Conservation (phyloP, 2,113 vertebrate species). For the Lagenorhynchus albirostris region DNA sequence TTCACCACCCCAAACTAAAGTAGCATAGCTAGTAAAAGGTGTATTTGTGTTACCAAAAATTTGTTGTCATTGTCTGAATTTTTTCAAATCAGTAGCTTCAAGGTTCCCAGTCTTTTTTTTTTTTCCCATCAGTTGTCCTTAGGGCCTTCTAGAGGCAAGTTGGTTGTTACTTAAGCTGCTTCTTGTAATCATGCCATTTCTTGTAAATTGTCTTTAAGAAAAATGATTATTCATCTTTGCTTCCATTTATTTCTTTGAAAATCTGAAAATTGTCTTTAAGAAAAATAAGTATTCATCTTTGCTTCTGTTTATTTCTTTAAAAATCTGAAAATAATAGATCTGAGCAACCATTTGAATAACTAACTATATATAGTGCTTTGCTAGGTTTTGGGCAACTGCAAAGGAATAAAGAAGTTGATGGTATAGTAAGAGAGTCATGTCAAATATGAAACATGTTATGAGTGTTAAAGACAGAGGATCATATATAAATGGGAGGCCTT, state of each 20-base stretch:
- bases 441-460: background rate
- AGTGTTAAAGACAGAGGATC: background rate
- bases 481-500: background rate
- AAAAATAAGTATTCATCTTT: background rate
- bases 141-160: background rate
- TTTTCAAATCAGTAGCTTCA: background rate
- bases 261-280: conserved; percentile 7
- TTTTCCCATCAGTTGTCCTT: background rate
- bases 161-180: background rate
- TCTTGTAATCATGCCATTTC: background rate
- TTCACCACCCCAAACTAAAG: background rate
- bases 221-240: background rate
- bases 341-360: background rate
- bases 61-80: conserved; percentile 21
- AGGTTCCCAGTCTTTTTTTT: background rate
- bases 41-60: background rate
- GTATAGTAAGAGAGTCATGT: background rate
- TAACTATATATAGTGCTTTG: background rate
- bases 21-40: background rate
- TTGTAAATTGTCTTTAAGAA: background rate
- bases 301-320: background rate
- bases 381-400: background rate
- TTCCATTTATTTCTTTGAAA: conserved; percentile 1
- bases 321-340: conserved; percentile 13
- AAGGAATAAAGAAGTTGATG: conserved; percentile 3